Conservation (phyloP, 2,888 invertebrate species). For the Luffia ferchaultella region DNA sequence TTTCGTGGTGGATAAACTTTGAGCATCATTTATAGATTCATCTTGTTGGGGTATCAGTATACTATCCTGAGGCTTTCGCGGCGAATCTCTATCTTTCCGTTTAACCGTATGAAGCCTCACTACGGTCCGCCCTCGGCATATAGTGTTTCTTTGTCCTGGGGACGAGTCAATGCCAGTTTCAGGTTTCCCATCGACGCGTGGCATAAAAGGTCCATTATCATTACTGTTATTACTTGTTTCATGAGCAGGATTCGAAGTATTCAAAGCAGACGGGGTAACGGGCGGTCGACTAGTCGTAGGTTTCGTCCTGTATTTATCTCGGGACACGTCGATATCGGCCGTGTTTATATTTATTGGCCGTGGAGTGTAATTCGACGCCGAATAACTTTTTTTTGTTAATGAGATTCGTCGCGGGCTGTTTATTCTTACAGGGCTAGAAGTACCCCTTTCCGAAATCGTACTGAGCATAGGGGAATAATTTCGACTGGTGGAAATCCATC, state of each 20-base stretch:
- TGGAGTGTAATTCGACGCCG: conserved; percentile 48
- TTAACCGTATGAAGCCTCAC: conserved; percentile 76
- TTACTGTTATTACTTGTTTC: conserved; percentile 31
- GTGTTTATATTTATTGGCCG: conserved; percentile 82
- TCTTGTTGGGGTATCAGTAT: conserved; percentile 8
- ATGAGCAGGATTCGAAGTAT: conserved; percentile 15
- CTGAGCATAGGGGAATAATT: conserved; percentile 78
- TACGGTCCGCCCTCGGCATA: conserved; percentile 76
- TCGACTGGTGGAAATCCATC: conserved; percentile 45
- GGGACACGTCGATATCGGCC: conserved; percentile 85
- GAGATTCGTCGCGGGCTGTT: conserved; percentile 50
- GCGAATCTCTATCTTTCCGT: conserved; percentile 54
- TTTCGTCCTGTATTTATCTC: conserved; percentile 65
- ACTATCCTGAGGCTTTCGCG: conserved; percentile 33
- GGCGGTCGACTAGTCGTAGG: conserved; percentile 17
- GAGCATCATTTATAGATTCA: conserved; percentile 9
- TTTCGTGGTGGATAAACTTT: not conserved
- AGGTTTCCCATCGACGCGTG: conserved; percentile 51
- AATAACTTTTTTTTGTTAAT: conserved; percentile 55
- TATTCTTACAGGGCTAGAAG: conserved; percentile 43
- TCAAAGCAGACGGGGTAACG: conserved; percentile 14
- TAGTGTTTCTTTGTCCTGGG: conserved; percentile 59
- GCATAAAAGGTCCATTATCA: conserved; percentile 39
- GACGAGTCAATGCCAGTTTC: conserved; percentile 50
- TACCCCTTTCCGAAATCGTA: conserved; percentile 68